Base-by-base conservation (phyloP, 2,797 vertebrate genomes). In the Rhynchotus rufescens region DNA sequence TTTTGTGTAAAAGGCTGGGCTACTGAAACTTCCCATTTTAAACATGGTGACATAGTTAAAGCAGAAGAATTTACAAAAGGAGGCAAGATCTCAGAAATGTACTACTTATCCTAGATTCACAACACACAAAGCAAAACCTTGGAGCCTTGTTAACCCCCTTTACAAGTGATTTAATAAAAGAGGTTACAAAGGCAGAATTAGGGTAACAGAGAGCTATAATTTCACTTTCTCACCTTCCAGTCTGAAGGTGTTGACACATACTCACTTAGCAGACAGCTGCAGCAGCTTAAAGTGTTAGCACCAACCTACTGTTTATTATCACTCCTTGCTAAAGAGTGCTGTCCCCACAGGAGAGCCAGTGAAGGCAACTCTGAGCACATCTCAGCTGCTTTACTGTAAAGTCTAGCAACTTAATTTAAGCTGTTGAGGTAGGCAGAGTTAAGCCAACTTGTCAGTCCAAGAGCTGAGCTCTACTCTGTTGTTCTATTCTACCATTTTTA, bases 241-340 rank as follows among this genome's bases (percentile, higher is more conserved):
- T 88, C 92, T 81, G 87, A 95, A 92, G 72, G 93, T 95, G 92
- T 96, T 95, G 94, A 95, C 93, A 94, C 51, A 45, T 83, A 73
- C 7, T 95, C 90, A 86, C 88, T 96, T 95, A 96, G 82, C 94
- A 94, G 90, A 89, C 95, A 96, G 93, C 95, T 95, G 95, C 90
- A 90, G 84, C 82, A 92, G 95, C 92, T 94, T 92, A 89, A 94
- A 95, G 89, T 80, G 89, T 96, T 96, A 95, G 92, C 94, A 94
- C 92, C 77, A 1, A 95, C 92, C 94, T 92, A 95, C 92, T 95
- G 90, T 94, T 96, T 96, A 95, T 95, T 95, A 92, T 96, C 90
- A 81, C 93, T 93, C 84, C 71, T 73, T 87, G 80, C 92, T 95
- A 86, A 95, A 93, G 84, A 89, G 73, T 66, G 80, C 77, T 86